Conservation (phyloP, 2,797 vertebrate species). For the Sitta carolinensis region DNA sequence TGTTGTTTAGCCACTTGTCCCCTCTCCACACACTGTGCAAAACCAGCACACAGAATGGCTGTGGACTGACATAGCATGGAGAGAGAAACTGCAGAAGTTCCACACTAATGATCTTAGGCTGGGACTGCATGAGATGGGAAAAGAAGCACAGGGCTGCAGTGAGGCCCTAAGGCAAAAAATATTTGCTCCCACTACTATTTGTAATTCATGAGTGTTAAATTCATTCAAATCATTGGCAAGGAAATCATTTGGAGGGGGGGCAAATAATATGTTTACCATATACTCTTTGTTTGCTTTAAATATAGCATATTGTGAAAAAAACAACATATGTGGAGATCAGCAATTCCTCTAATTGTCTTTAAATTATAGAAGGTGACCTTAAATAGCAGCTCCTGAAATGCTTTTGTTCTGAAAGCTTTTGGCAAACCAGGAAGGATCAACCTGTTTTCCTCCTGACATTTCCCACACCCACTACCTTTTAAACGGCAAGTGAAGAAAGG, state of each 20-base stretch:
- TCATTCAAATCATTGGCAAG: neutral
- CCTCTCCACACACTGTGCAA: accelerated
- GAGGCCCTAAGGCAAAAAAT: neutral
- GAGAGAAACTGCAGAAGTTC: neutral
- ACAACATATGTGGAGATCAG: neutral
- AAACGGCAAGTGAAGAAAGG: neutral
- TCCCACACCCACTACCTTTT: neutral
- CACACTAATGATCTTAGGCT: neutral
- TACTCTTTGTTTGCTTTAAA: neutral
- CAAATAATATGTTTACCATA: neutral
- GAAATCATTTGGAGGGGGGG: accelerated
- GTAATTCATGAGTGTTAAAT: neutral
- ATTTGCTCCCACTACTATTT: neutral
- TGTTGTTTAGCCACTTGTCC: neutral
- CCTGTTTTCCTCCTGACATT: neutral
- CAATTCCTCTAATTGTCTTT: neutral
- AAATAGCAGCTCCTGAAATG: neutral
- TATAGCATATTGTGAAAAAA: neutral
- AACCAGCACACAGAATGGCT: neutral
- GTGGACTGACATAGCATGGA: accelerated
- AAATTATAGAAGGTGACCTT: neutral
- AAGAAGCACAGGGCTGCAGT: neutral
- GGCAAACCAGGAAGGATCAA: neutral
- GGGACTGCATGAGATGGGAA: neutral
- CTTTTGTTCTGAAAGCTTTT: neutral